These are phyloP conservation scores for Trichonephila clavata DNA, from an alignment of 1,140 invertebrate genomes.

Conservation along the genomic window DNA sequence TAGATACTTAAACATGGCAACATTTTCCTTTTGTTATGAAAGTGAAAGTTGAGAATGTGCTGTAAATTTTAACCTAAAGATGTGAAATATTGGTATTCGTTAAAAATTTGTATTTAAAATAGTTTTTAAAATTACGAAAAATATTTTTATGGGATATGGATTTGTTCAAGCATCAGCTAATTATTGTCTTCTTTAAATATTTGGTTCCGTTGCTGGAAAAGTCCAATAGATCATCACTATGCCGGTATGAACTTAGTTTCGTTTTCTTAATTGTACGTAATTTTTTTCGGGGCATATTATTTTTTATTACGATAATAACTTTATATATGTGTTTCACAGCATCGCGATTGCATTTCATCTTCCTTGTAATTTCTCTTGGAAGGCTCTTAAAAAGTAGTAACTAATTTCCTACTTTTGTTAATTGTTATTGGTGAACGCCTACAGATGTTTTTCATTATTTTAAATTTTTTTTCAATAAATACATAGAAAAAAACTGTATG, in stretches of 20 bases:
- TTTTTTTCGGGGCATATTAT: not conserved
- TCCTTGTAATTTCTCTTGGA: too few species aligned
- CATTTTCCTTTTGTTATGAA: conserved; percentile 10
- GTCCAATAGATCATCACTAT: not conserved
- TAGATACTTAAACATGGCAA: not conserved
- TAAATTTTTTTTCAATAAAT: too few species aligned
- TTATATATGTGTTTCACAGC: not conserved
- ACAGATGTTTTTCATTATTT: not conserved
- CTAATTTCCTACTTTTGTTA: not conserved
- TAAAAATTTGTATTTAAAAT: not conserved
- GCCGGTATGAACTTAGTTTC: conserved; percentile 25
- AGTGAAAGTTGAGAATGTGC: conserved; percentile 39
- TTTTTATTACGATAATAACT: not conserved
- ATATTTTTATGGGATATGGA: not conserved
- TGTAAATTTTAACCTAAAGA: not conserved
- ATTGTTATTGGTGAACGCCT: not conserved
- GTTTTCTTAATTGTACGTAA: not conserved
- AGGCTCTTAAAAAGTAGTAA: too few species aligned
- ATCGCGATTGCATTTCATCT: too few species aligned
- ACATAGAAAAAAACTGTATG: too few species aligned
- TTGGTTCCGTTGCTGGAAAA: not conserved
- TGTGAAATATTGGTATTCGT: not conserved
- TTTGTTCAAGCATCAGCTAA: too few species aligned
- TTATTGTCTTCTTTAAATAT: not conserved
- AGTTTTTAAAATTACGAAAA: not conserved